Base-by-base conservation (phyloP, 2,888 invertebrate species). In the Beris chalybata region DNA sequence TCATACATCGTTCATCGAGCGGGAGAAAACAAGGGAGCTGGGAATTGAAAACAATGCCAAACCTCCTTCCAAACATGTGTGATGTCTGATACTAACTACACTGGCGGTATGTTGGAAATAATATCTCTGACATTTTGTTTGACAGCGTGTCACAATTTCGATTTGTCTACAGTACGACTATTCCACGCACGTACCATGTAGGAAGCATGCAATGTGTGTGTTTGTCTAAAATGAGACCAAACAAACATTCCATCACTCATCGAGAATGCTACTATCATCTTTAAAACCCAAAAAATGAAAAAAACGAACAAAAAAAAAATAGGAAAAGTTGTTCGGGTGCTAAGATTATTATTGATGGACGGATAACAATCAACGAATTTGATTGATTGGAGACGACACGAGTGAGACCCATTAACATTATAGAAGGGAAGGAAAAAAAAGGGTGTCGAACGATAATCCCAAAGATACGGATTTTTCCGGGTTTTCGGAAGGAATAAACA, bases 351-450 rank as follows among this genome's bases (percentile, higher is more conserved):
- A 22, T 56, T 43, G 44, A 56, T 45, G 22, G 58, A 58, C 38
- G 58, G 58, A 58, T 58, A 58, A 47, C 47, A 58, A 47, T 45
- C 45, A 29, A 38, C 38, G 38, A 12, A 22, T 58, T 58, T 58
- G 58, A 58, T 58, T 58, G 58, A 58, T 58, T 58, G 58, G 45
- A 58, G 30, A n/a, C 45, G 58, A 58, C 45, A 58, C 6, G 45
- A 45, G 47, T 12, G 30, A 45, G 45, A 47, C 45, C 45, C 47
- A 22, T 29, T 30, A 30, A 45, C 29, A 44, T 38, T 38, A 9
- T 38, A n/a, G 58, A 56, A 43, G 5, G 44, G 4, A 15, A 22
- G 6, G 15, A 38, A 32, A n/a, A 22, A 13, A 44, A 38, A 32
- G 54, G 32, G 54, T 54, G 30, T 12, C 12, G n/a, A 54, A 54